These are phyloP conservation scores for Spatulosminthurus flaviceps DNA, from an alignment of 2,888 invertebrate species.

Conservation along the genomic window DNA sequence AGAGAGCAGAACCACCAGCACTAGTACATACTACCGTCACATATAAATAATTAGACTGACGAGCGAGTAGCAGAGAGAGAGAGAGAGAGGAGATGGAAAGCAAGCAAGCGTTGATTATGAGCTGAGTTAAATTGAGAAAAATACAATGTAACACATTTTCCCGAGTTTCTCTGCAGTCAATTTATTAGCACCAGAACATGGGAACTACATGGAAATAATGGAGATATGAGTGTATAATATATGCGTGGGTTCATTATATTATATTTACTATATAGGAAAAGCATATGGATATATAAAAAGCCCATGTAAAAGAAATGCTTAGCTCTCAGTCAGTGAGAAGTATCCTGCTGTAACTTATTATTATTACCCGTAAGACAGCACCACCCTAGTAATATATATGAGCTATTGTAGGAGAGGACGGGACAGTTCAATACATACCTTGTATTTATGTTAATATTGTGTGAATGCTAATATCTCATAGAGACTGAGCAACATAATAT, in stretches of 20 bases:
- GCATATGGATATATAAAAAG: too few relatives aligned
- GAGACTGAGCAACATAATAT: too few relatives aligned
- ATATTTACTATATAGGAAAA: too few relatives aligned
- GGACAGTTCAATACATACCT: too few relatives aligned
- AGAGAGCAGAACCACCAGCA: too few relatives aligned
- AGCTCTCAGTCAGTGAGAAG: background rate
- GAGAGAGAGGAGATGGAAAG: background rate
- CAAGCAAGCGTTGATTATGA: conserved; percentile 3
- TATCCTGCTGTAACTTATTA: conserved; percentile 3
- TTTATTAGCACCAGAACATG: background rate
- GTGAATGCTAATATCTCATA: too few relatives aligned
- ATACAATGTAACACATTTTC: background rate
- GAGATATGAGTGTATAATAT: background rate
- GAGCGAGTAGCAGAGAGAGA: background rate
- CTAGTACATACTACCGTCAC: too few relatives aligned
- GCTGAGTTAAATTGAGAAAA: background rate
- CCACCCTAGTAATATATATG: background rate
- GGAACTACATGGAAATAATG: background rate
- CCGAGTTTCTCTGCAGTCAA: conserved; percentile 8
- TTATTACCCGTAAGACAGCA: background rate
- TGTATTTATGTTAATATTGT: too few relatives aligned
- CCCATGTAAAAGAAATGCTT: background rate
- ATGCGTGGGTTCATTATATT: background rate
- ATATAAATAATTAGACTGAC: background rate
- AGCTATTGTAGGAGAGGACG: too few relatives aligned